Evolutionary conservation across 2,113 vertebrate species (phyloP).

Genomic region (Lagopus leucura): DNA sequence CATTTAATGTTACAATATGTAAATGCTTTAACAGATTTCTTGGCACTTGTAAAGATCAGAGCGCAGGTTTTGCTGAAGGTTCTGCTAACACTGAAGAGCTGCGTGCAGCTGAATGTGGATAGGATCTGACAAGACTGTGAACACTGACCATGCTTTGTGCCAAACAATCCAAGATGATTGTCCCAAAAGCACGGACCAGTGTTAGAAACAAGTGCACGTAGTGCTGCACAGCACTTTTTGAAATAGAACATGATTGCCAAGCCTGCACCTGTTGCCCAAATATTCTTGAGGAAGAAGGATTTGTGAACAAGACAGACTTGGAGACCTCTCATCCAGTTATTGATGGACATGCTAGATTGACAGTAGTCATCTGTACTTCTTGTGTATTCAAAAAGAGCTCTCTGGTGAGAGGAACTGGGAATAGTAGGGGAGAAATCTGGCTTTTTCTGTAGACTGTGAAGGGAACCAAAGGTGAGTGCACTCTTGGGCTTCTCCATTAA

Average conservation of each 20-base stretch:
- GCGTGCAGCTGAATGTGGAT: neutral
- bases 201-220: neutral
- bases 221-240: neutral
- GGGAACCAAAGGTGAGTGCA: neutral
- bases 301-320: neutral
- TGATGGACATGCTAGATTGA: neutral
- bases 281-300: neutral
- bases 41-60: slow-evolving; percentile 21
- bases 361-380: neutral
- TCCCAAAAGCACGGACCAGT: neutral
- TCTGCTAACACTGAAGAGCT: neutral
- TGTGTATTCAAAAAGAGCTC: neutral
- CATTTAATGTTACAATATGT: slow-evolving; percentile 28
- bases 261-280: neutral
- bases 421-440: neutral
- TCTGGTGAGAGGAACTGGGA: neutral
- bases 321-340: neutral
- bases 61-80: neutral
- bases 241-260: neutral
- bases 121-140: neutral
- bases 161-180: neutral
- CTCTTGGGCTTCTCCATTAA: neutral
- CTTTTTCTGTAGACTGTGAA: neutral
- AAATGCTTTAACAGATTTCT: slow-evolving; percentile 31
- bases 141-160: fast-evolving